Conservation (phyloP, 2,888 invertebrate species). For the Drosophila neotestacea region DNA sequence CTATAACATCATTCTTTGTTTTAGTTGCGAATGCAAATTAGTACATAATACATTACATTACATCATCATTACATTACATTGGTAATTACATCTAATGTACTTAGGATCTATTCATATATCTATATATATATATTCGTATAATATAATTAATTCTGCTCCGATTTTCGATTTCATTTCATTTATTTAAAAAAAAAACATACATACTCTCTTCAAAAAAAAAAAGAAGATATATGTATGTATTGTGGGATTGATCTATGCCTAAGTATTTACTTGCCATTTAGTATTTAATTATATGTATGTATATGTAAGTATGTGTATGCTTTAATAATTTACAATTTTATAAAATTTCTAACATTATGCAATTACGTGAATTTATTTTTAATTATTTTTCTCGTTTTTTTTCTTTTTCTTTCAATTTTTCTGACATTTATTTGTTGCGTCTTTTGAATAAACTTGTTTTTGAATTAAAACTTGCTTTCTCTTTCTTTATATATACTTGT, state of each 20-base stretch:
- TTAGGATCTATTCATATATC: conserved; percentile 29
- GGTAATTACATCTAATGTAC: conserved; percentile 25
- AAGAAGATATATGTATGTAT: conserved; percentile 17
- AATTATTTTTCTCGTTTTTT: conserved; percentile 18
- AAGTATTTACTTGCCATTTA: conserved; percentile 46
- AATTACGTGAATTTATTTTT: conserved; percentile 39
- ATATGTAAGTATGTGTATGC: conserved; percentile 3
- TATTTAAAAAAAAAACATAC: conserved; percentile 40
- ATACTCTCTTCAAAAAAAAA: conserved; percentile 32
- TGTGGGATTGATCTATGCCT: conserved; percentile 43
- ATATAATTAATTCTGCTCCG: conserved; percentile 7
- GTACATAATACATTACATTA: conserved; percentile 40
- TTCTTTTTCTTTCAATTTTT: background rate
- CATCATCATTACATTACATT: conserved; percentile 29
- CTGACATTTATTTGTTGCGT: conserved; percentile 26
- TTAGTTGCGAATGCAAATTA: conserved; percentile 72
- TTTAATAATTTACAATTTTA: conserved; percentile 71
- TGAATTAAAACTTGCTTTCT: conserved; percentile 41
- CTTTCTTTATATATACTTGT: conserved; percentile 32
- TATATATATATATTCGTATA: conserved; percentile 4
- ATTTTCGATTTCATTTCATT: conserved; percentile 28
- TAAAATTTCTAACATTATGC: conserved; percentile 63
- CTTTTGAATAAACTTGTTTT: conserved; percentile 45
- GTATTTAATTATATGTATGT: conserved; percentile 25
- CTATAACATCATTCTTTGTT: conserved; percentile 45